Conservation (phyloP, 2,113 vertebrate genomes). For the Meles meles region DNA sequence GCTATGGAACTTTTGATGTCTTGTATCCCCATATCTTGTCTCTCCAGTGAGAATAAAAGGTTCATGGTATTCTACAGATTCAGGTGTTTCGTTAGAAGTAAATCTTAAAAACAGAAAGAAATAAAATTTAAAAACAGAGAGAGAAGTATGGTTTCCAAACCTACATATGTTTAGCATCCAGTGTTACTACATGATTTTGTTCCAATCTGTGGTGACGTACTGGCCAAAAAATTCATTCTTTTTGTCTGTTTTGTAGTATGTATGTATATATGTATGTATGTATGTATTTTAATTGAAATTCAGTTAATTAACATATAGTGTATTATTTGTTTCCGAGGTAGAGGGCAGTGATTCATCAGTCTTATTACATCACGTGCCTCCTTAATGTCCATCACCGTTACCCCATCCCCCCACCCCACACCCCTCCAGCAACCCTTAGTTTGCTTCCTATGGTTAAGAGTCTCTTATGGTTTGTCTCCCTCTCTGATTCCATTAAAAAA, state of each 20-base stretch:
- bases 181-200: neutral
- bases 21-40: neutral
- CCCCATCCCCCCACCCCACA: no score
- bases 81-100: neutral
- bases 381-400: no score
- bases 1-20: neutral
- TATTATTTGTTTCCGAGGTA: no score
- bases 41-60: neutral
- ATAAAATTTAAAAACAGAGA: neutral
- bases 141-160: neutral
- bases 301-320: no score
- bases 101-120: neutral
- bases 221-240: neutral
- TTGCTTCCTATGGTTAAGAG: no score
- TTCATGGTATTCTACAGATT: neutral
- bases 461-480: no score
- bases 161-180: neutral
- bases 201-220: neutral
- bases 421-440: no score
- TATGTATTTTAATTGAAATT: no score
- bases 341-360: no score
- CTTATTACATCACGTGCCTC: no score
- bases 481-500: neutral
- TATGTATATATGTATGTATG: no score
- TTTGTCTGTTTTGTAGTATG: no score